These are phyloP conservation scores for Sussaba pulchella DNA, from an alignment of 2,888 invertebrate genomes.

Conservation along the genomic window DNA sequence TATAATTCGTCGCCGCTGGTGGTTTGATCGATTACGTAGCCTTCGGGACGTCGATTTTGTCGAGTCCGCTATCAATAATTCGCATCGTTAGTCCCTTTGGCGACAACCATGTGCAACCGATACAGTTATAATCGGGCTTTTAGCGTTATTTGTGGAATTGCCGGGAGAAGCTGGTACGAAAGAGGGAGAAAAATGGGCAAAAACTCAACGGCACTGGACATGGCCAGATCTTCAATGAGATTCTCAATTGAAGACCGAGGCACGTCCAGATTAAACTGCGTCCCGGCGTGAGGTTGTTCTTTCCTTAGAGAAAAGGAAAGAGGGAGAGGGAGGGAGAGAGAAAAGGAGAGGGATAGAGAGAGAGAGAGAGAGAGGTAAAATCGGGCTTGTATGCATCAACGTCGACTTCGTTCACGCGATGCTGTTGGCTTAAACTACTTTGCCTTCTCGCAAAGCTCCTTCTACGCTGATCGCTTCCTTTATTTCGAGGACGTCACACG, in stretches of 20 bases:
- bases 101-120: neutral
- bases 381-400: slow-evolving; percentile 34
- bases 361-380: neutral
- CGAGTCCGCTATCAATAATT: neutral
- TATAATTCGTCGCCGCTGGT: neutral
- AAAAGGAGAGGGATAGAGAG: too few species aligned
- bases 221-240: slow-evolving; percentile 64
- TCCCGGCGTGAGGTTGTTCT: slow-evolving; percentile 29
- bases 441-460: slow-evolving; percentile 48
- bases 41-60: neutral
- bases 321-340: too few species aligned
- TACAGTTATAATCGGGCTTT: neutral
- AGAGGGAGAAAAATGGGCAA: slow-evolving; percentile 20
- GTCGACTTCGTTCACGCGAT: slow-evolving; percentile 17
- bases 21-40: neutral
- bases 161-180: neutral
- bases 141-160: neutral
- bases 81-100: neutral
- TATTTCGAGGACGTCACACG: slow-evolving; percentile 1
- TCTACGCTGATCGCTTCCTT: slow-evolving; percentile 39
- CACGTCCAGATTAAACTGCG: slow-evolving; percentile 66
- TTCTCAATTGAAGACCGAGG: slow-evolving; percentile 66
- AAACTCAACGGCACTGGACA: slow-evolving; percentile 60
- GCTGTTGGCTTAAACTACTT: slow-evolving; percentile 31
- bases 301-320: slow-evolving; percentile 30